Percentiles rank a stretch among this genome's conserved stretches.
Evolutionary conservation across 2,888 invertebrate genomes (phyloP).

Genomic region (Nomada ferruginata): DNA sequence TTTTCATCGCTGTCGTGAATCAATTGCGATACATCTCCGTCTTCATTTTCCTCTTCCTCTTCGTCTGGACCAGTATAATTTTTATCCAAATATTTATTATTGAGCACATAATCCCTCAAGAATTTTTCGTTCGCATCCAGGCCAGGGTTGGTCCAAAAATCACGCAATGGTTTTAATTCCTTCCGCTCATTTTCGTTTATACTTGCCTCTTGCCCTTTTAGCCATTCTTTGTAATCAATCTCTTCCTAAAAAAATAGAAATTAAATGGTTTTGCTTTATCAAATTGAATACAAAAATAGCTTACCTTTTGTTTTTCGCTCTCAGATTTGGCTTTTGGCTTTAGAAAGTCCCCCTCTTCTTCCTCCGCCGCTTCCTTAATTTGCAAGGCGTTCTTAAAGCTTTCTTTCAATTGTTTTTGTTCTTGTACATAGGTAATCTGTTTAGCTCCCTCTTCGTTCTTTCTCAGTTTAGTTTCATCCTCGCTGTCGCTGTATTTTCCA

Average conservation of each 20-base stretch:
- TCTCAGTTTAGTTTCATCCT: conserved; percentile 75
- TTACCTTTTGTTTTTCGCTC: conserved; percentile 80
- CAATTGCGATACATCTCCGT: conserved; percentile 45
- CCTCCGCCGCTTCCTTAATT: conserved; percentile 79
- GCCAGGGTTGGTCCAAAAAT: conserved; percentile 93
- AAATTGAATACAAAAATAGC: not conserved
- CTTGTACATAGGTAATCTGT: conserved; percentile 87
- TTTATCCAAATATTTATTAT: conserved; percentile 88
- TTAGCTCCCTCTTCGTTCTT: conserved; percentile 70
- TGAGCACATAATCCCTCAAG: conserved; percentile 95
- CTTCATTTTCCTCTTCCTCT: conserved; percentile 53
- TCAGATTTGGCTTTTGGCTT: conserved; percentile 83
- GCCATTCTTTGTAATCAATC: conserved; percentile 90
- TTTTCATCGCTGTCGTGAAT: conserved; percentile 85
- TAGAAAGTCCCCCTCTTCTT: conserved; percentile 85
- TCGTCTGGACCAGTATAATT: conserved; percentile 61
- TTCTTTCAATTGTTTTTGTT: conserved; percentile 88
- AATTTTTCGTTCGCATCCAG: conserved; percentile 94
- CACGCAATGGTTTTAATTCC: conserved; percentile 90
- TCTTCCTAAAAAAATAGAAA: conserved; percentile 79
- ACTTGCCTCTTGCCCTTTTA: conserved; percentile 89
- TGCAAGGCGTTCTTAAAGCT: conserved; percentile 86
- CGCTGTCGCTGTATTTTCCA: conserved; percentile 85
- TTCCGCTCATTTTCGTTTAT: conserved; percentile 86
- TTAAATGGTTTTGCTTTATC: conserved; percentile 4